phyloP scores from a whole-genome alignment of 1,140 invertebrate species.

The Ladona fulva region DNA sequence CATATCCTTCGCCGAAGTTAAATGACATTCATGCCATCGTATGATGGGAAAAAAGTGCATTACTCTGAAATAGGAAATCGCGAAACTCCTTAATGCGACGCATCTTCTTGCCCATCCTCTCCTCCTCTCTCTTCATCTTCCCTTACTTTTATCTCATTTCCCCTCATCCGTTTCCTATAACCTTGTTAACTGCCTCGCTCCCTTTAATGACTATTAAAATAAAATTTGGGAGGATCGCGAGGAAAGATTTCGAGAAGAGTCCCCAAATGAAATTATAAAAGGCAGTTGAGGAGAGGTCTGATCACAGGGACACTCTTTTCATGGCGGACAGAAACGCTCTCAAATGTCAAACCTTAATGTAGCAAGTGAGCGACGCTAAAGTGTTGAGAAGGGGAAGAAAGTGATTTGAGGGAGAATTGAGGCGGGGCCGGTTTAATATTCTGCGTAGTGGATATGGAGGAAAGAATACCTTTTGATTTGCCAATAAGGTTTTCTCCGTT shows the following conservation, averaged over 20 bases:
- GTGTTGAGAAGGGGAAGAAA: not conserved
- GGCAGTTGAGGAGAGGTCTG: not conserved
- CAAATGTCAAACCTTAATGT: conserved; percentile 2
- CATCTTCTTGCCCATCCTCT: no score
- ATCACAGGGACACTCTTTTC: not conserved
- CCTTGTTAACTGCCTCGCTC: not conserved
- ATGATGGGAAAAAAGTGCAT: no score
- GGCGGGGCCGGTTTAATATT: not conserved
- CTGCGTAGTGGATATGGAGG: not conserved
- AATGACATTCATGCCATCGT: no score
- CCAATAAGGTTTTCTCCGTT: not conserved
- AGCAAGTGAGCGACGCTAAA: not conserved
- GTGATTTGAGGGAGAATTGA: not conserved
- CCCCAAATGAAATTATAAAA: not conserved
- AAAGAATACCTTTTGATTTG: conserved; percentile 10
- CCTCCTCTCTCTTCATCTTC: no score
- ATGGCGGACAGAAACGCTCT: not conserved
- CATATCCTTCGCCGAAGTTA: no score
- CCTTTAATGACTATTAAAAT: conserved; percentile 1
- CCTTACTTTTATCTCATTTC: no score
- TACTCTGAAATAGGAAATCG: no score
- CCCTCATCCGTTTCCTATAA: not conserved
- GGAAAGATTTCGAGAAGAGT: not conserved
- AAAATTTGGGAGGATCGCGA: not conserved
- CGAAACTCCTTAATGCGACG: no score